phyloP scores from a whole-genome alignment of 1,140 invertebrate genomes.

The Bilobella aurantiaca region DNA sequence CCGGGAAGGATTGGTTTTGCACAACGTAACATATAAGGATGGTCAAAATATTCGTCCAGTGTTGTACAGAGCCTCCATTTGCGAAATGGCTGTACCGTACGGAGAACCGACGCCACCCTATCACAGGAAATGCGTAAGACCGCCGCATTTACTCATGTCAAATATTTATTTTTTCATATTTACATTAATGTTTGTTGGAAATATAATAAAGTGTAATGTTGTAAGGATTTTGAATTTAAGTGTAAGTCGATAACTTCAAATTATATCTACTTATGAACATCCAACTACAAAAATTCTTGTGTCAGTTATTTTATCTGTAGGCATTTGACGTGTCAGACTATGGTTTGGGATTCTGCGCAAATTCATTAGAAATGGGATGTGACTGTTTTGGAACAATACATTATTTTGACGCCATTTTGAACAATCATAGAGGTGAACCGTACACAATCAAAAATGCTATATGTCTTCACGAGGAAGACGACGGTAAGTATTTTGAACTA shows the following conservation, averaged over 20 bases:
- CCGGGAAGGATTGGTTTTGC: constrained; percentile 32
- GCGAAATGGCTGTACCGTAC: constrained; percentile 33
- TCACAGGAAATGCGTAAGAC: constrained; percentile 30
- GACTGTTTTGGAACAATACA: constrained; percentile 32
- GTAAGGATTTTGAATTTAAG: neutral
- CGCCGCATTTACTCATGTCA: neutral
- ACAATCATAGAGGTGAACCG: constrained; percentile 31
- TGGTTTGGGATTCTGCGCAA: constrained; percentile 32
- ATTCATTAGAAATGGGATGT: constrained; percentile 29
- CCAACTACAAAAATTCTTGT: too few species aligned
- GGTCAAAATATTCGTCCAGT: constrained; percentile 21
- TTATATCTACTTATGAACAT: too few species aligned
- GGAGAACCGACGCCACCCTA: constrained; percentile 32
- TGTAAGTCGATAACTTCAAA: neutral
- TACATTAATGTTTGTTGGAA: too few species aligned
- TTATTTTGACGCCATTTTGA: constrained; percentile 32
- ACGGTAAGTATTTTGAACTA: constrained; percentile 10
- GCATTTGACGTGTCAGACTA: constrained; percentile 33
- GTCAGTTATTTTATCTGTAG: too few species aligned
- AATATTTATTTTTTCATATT: too few species aligned
- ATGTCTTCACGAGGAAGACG: constrained; percentile 34
- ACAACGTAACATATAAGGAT: constrained; percentile 30
- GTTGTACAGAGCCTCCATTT: constrained; percentile 25
- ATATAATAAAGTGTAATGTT: too few species aligned
- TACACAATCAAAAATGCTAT: constrained; percentile 31